These are phyloP conservation scores for Hydrophis major DNA, from an alignment of 2,797 vertebrate species.

Conservation along the genomic window DNA sequence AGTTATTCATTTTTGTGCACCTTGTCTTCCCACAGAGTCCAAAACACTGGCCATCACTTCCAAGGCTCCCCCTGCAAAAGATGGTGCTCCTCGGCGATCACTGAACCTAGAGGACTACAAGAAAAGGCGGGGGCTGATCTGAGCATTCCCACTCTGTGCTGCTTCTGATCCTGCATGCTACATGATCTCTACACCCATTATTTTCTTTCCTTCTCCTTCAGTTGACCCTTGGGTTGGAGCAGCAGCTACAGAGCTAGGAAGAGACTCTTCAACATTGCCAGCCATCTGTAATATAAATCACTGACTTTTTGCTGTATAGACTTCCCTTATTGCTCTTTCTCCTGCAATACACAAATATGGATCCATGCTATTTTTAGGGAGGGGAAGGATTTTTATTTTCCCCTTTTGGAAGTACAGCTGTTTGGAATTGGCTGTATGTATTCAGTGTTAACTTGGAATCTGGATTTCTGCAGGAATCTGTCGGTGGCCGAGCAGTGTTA, in stretches of 20 bases:
- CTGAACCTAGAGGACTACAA: slow-evolving; percentile 99
- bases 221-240: slow-evolving; percentile 76
- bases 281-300: slow-evolving; percentile 78
- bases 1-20: neutral
- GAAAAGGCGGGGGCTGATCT: slow-evolving; percentile 97
- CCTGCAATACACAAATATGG: slow-evolving; percentile 67
- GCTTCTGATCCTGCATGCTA: slow-evolving; percentile 82
- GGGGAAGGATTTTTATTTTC: slow-evolving; percentile 62
- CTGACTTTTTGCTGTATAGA: slow-evolving; percentile 77
- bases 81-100: slow-evolving; percentile 93
- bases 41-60: slow-evolving; percentile 96
- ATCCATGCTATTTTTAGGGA: slow-evolving; percentile 69
- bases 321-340: slow-evolving; percentile 68
- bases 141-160: slow-evolving; percentile 71
- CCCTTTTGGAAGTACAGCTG: slow-evolving; percentile 63
- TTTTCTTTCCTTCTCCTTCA: slow-evolving; percentile 64
- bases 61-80: slow-evolving; percentile 93
- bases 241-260: slow-evolving; percentile 71
- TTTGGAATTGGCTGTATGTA: slow-evolving; percentile 68
- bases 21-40: slow-evolving; percentile 79
- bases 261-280: slow-evolving; percentile 75
- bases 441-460: slow-evolving; percentile 78
- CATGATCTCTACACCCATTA: slow-evolving; percentile 59
- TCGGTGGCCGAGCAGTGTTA: slow-evolving; percentile 59
- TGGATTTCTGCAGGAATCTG: slow-evolving; percentile 66